phyloP scores from a whole-genome alignment of 1,140 invertebrate species.

The Cydia strobilella region DNA sequence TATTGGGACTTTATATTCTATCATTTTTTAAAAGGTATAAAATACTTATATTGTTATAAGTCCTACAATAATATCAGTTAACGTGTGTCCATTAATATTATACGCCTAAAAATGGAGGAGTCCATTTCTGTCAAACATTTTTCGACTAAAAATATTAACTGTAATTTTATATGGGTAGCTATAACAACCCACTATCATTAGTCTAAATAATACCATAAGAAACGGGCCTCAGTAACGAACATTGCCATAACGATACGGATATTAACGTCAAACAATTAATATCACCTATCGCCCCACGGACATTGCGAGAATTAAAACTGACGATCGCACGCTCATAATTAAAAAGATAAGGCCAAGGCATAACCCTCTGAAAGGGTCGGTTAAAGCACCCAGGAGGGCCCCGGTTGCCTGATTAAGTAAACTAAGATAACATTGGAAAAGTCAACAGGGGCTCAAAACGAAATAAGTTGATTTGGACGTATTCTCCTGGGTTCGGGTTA shows the following conservation, averaged over 20 bases:
- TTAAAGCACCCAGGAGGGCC: constrained; percentile 16
- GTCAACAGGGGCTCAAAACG: constrained; percentile 27
- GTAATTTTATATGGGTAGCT: too few species aligned
- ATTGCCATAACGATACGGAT: constrained; percentile 7
- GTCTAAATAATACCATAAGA: background rate
- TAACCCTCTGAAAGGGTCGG: constrained; percentile 3
- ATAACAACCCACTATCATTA: too few species aligned
- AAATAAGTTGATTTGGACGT: constrained; percentile 18
- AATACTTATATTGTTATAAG: too few species aligned
- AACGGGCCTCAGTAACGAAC: background rate
- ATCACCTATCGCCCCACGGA: constrained; percentile 12
- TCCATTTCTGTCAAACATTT: too few species aligned
- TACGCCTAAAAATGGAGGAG: too few species aligned
- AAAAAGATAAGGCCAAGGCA: constrained; percentile 19
- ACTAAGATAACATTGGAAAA: constrained; percentile 29
- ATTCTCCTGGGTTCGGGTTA: constrained; percentile 8
- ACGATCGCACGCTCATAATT: constrained; percentile 28
- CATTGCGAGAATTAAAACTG: constrained; percentile 20
- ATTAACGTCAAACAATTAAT: constrained; percentile 23
- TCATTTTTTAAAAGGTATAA: too few species aligned
- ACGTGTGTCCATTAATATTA: too few species aligned
- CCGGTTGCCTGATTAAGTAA: constrained; percentile 26
- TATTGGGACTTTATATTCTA: too few species aligned
- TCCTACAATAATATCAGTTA: too few species aligned
- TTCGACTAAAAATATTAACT: too few species aligned